These are phyloP conservation scores for Malurus alboscapulatus DNA, from an alignment of 2,113 vertebrate species.

Conservation along the genomic window DNA sequence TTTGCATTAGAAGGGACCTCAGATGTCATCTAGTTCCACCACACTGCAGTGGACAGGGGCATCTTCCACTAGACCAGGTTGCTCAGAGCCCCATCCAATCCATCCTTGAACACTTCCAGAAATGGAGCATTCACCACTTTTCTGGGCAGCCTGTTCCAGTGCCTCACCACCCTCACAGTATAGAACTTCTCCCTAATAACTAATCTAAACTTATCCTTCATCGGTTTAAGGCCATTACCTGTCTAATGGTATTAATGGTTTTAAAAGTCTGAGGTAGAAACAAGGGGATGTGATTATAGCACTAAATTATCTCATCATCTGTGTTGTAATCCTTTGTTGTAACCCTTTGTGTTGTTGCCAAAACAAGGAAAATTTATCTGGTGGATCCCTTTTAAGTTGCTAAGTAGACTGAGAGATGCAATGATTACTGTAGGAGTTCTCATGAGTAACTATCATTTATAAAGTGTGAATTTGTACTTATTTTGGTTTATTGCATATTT, in stretches of 20 bases:
- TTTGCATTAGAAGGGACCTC: background rate
- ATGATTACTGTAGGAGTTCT: background rate
- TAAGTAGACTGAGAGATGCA: background rate
- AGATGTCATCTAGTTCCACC: background rate
- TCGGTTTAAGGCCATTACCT: background rate
- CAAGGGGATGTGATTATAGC: background rate
- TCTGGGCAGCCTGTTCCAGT: background rate
- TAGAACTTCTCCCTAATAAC: background rate
- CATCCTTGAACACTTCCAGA: background rate
- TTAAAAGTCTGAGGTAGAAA: constrained; percentile 17
- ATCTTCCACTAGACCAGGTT: background rate
- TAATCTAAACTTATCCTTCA: background rate
- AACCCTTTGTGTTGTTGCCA: background rate
- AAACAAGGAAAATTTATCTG: background rate
- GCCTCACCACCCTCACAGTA: background rate
- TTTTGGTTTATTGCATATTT: background rate
- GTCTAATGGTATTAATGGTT: background rate
- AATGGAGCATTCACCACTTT: background rate
- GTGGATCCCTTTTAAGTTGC: background rate
- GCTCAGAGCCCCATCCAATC: background rate
- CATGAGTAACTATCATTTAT: background rate
- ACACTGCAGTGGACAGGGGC: too few relatives aligned
- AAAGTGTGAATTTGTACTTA: background rate
- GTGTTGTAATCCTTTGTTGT: background rate
- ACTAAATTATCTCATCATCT: background rate